These are phyloP conservation scores for Drosophila siamana DNA, from an alignment of 2,888 invertebrate species.

Conservation along the genomic window DNA sequence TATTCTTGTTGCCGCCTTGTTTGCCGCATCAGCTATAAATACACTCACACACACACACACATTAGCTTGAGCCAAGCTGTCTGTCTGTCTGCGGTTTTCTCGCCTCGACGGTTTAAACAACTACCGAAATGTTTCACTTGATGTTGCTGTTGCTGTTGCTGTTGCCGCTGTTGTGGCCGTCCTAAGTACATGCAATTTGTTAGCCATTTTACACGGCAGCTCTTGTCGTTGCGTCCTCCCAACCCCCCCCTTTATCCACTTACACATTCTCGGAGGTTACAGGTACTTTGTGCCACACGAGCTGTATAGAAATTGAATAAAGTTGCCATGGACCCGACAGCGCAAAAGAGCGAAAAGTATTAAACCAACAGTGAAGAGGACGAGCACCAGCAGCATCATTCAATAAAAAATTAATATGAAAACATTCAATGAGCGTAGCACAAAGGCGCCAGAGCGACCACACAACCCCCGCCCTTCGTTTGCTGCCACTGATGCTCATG, in stretches of 20 bases:
- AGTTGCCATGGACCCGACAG: conserved; percentile 46
- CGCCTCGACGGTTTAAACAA: conserved; percentile 59
- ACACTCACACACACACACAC: conserved; percentile 15
- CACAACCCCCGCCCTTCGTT: neutral
- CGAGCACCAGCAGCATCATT: conserved; percentile 49
- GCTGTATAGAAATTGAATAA: conserved; percentile 63
- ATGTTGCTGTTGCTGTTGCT: conserved; percentile 59
- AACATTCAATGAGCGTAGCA: conserved; percentile 62
- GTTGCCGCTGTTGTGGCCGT: conserved; percentile 42
- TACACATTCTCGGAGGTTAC: too few species aligned
- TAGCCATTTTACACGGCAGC: conserved; percentile 73
- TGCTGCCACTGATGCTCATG: conserved; percentile 3
- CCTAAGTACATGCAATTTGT: conserved; percentile 77
- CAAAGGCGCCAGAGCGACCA: conserved; percentile 56
- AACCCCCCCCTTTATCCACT: conserved; percentile 6
- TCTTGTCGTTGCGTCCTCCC: conserved; percentile 30
- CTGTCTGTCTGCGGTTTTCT: conserved; percentile 50
- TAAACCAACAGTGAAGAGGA: neutral
- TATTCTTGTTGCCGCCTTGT: conserved; percentile 55
- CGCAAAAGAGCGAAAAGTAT: conserved; percentile 15
- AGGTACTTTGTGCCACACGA: too few species aligned
- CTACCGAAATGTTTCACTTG: conserved; percentile 63
- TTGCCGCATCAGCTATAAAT: conserved; percentile 51
- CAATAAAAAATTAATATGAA: conserved; percentile 79
- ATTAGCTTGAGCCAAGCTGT: too few species aligned